These are phyloP conservation scores for Parthenolecanium corni DNA, from an alignment of 2,888 invertebrate genomes.

Conservation along the genomic window DNA sequence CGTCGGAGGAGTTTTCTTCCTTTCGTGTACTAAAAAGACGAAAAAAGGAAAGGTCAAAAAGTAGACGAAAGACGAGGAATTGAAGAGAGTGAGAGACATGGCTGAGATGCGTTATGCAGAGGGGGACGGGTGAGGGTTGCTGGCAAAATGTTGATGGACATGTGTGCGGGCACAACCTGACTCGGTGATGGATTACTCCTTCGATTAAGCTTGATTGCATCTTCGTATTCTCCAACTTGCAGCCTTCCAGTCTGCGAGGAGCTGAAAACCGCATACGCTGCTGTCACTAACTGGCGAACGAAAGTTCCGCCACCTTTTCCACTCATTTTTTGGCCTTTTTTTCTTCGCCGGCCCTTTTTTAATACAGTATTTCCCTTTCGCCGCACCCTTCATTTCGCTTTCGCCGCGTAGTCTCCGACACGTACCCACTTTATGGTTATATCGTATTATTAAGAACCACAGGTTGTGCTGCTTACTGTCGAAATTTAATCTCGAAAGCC, in stretches of 20 bases:
- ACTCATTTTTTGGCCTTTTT: neutral
- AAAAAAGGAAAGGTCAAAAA: neutral
- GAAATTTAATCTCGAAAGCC: no score
- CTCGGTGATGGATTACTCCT: conserved; percentile 35
- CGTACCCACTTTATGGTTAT: no score
- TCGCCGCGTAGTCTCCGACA: no score
- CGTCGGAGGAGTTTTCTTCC: neutral
- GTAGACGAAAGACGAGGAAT: no score
- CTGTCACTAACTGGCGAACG: conserved; percentile 20
- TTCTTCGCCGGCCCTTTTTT: no score
- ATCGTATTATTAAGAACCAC: no score
- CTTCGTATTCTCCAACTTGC: conserved; percentile 15
- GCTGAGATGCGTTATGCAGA: neutral
- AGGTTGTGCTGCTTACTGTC: no score
- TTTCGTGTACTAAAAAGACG: neutral
- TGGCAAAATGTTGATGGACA: conserved; percentile 26
- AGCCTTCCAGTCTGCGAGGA: no score
- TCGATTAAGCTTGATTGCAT: conserved; percentile 35
- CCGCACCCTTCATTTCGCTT: no score
- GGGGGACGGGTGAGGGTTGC: conserved; percentile 1
- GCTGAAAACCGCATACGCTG: conserved; percentile 12
- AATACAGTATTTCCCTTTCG: no score
- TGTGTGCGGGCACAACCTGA: conserved; percentile 28
- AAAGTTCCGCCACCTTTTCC: conserved; percentile 14
- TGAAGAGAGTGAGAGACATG: neutral